Conservation (phyloP, 2,113 vertebrate genomes). For the Chloroceryle aenea region DNA sequence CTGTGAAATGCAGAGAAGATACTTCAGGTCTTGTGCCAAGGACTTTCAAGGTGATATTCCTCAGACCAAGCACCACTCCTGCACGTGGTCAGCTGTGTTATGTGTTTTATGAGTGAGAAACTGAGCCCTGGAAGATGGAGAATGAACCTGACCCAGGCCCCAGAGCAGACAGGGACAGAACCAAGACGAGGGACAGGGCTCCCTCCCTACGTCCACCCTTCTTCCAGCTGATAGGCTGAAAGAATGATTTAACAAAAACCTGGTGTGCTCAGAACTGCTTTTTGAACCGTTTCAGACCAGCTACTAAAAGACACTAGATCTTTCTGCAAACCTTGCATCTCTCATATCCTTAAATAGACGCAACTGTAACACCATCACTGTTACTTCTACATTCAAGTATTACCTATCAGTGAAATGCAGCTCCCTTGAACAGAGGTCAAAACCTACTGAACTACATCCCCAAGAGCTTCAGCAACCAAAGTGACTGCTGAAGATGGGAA, state of each 20-base stretch:
- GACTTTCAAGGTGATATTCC: not conserved
- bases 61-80: not conserved
- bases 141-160: not conserved
- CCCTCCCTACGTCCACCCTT: not conserved
- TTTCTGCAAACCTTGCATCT: not conserved
- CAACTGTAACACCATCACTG: rapidly evolving
- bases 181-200: not conserved
- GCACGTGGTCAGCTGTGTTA: not conserved
- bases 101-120: not conserved
- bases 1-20: not conserved
- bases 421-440: not conserved
- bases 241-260: not conserved
- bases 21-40: not conserved
- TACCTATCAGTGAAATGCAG: not conserved
- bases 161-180: not conserved
- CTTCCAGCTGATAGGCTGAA: not conserved
- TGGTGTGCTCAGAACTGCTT: not conserved
- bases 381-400: not conserved
- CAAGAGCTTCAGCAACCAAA: not conserved
- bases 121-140: not conserved
- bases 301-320: not conserved
- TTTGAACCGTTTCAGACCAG: not conserved
- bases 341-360: not conserved
- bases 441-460: not conserved
- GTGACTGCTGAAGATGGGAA: not conserved